phyloP scores from a whole-genome alignment of 2,888 invertebrate genomes.

The Nomada flava region DNA sequence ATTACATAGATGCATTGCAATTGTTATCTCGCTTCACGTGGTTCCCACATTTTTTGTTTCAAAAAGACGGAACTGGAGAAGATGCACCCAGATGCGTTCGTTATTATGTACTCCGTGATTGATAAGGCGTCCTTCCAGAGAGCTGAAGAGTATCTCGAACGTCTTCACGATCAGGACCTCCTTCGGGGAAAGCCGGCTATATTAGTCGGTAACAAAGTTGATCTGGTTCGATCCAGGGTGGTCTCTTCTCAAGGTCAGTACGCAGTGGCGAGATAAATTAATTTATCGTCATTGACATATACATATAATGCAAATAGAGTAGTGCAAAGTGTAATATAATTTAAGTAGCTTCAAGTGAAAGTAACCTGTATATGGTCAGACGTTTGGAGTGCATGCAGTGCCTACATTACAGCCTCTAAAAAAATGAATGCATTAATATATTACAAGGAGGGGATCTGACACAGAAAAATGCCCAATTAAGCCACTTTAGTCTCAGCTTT shows the following conservation, averaged over 20 bases:
- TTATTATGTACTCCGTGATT: constrained; percentile 96
- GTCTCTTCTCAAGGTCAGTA: constrained; percentile 94
- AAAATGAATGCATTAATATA: no score
- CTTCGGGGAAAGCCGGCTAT: constrained; percentile 92
- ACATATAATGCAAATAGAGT: no score
- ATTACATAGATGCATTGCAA: neutral
- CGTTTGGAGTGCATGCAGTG: neutral
- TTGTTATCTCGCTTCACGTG: neutral
- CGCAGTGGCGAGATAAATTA: neutral
- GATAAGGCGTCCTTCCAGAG: constrained; percentile 95
- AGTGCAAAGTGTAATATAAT: neutral
- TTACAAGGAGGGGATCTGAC: no score
- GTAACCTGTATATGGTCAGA: neutral
- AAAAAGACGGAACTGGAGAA: constrained; percentile 90
- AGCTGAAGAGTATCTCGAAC: constrained; percentile 91
- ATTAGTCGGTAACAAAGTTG: constrained; percentile 96
- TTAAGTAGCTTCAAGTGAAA: neutral
- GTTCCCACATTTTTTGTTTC: constrained; percentile 18
- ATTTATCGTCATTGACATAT: no score
- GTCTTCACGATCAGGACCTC: constrained; percentile 92
- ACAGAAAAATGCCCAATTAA: no score
- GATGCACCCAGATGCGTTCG: constrained; percentile 92
- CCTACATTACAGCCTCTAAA: no score
- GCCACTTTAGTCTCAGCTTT: no score
- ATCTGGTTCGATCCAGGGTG: constrained; percentile 94